Evolutionary conservation across 2,797 vertebrate genomes (phyloP).

Genomic region (Falco biarmicus): DNA sequence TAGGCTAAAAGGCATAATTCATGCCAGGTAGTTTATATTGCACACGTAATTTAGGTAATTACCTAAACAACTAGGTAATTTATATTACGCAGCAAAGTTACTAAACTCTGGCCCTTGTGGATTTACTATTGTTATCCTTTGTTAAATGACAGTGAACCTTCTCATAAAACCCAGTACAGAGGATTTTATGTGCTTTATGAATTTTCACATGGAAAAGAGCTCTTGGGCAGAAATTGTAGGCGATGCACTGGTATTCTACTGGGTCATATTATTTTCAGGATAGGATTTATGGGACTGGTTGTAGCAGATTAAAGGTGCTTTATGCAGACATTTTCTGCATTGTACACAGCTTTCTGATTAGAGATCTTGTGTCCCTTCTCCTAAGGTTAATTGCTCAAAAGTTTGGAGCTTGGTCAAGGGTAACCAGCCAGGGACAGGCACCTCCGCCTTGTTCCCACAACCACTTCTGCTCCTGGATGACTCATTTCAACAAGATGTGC

Average conservation of each 20-base stretch:
- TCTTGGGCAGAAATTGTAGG: background rate
- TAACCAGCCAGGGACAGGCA: accelerated
- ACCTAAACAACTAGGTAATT: conserved; percentile 16
- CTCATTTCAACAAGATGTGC: background rate
- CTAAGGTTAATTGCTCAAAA: background rate
- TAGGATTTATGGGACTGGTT: background rate
- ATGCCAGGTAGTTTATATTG: background rate
- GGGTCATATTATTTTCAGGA: background rate
- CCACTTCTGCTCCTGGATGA: background rate
- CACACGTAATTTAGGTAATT: conserved; percentile 38
- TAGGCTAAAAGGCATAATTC: background rate
- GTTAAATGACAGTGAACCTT: background rate
- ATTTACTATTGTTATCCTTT: background rate
- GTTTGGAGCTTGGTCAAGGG: background rate
- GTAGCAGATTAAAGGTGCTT: background rate
- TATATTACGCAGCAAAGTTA: background rate
- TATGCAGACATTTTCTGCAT: background rate
- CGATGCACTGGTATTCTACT: background rate
- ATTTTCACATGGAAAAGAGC: background rate
- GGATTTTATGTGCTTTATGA: background rate
- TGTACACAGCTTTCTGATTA: background rate
- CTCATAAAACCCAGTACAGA: background rate
- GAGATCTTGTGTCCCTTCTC: background rate
- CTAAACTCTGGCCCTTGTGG: background rate
- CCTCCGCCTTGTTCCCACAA: background rate